Percentiles rank a stretch among this genome's conserved stretches.
Evolutionary conservation across 2,888 invertebrate genomes (phyloP).

Genomic region (Drosophila sordidula): DNA sequence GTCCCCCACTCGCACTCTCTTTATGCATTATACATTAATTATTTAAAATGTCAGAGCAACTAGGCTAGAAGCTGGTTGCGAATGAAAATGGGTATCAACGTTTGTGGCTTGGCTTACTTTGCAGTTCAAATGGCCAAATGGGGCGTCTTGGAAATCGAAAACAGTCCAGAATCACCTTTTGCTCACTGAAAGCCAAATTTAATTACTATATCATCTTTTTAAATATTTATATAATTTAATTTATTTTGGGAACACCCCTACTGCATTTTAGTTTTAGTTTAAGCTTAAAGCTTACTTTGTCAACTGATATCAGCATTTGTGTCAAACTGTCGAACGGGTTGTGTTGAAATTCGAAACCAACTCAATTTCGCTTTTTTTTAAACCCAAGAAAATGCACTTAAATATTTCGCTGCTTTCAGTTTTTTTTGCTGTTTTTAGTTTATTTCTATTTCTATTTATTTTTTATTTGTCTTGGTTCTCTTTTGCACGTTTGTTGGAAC

Average conservation of each 20-base stretch:
- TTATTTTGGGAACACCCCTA: background rate
- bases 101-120: constrained; percentile 45
- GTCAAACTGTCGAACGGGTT: background rate
- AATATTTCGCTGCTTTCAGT: no score
- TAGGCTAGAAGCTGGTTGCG: constrained; percentile 64
- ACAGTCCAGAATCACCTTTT: background rate
- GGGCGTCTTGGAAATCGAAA: background rate
- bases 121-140: constrained; percentile 18
- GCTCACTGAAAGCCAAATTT: no score
- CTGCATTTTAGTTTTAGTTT: background rate
- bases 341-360: background rate
- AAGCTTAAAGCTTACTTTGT: background rate
- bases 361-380: background rate
- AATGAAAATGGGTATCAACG: constrained; percentile 56
- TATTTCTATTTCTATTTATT: no score
- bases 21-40: constrained; percentile 78
- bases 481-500: constrained; percentile 13
- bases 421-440: no score
- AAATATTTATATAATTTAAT: no score
- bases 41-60: constrained; percentile 79
- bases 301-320: background rate
- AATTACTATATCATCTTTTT: no score
- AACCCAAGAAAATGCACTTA: no score
- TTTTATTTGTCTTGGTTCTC: background rate
- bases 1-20: constrained; percentile 12